Conservation (phyloP, 2,797 vertebrate species). For the Pseudomugil tenellus region DNA sequence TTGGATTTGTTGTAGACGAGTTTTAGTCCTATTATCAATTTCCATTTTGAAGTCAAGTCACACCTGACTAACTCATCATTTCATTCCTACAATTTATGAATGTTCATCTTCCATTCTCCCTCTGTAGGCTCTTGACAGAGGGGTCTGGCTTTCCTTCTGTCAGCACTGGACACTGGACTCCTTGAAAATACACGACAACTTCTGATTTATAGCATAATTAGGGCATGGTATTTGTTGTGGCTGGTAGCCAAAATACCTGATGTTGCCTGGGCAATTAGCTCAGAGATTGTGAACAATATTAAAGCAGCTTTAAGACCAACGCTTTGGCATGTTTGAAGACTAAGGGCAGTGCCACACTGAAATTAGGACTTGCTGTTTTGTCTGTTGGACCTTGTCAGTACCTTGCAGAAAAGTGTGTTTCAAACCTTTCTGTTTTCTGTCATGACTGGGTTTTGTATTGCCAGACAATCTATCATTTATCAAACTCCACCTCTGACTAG, state of each 20-base stretch:
- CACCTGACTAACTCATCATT: constrained; percentile 49
- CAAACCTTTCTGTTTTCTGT: constrained; percentile 50
- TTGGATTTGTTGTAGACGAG: constrained; percentile 46
- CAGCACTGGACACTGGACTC: constrained; percentile 60
- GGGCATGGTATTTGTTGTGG: constrained; percentile 72
- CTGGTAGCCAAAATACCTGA: constrained; percentile 72
- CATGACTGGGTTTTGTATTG: constrained; percentile 28
- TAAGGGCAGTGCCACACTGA: constrained; percentile 26
- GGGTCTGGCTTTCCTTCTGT: constrained; percentile 74
- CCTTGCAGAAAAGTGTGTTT: constrained; percentile 12
- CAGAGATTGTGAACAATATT: constrained; percentile 47
- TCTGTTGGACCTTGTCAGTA: constrained; percentile 17
- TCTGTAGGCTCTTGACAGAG: constrained; percentile 46
- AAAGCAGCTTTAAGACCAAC: constrained; percentile 29
- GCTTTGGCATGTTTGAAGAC: constrained; percentile 20
- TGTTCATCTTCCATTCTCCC: constrained; percentile 42
- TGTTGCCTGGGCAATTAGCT: constrained; percentile 57
- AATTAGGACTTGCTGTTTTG: constrained; percentile 15
- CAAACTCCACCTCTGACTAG: constrained; percentile 42
- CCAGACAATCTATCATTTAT: constrained; percentile 39
- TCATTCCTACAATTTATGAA: constrained; percentile 48
- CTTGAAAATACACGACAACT: constrained; percentile 69
- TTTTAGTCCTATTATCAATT: constrained; percentile 29
- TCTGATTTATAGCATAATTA: constrained; percentile 84
- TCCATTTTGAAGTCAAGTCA: constrained; percentile 51